Evolutionary conservation across 1,140 invertebrate genomes (phyloP).

Genomic region (Halesus radiatus): DNA sequence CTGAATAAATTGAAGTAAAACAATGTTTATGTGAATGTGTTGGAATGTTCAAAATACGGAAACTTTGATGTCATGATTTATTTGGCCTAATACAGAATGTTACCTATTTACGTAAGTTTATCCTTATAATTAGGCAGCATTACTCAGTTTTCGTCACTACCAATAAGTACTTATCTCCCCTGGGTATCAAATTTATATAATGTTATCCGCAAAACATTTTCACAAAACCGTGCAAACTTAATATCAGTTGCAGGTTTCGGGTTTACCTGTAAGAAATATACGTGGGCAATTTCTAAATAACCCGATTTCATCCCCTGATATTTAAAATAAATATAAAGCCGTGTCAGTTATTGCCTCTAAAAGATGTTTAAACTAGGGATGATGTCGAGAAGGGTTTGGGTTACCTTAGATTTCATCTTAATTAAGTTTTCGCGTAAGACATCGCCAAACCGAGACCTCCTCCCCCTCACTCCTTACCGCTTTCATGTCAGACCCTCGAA

Average conservation of each 20-base stretch:
- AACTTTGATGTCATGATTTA: no score
- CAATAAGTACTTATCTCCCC: no score
- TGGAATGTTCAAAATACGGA: background rate
- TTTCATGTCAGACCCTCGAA: background rate
- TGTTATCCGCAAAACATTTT: no score
- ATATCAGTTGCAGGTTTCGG: no score
- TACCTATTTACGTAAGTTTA: no score
- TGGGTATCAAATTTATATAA: no score
- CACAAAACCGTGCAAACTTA: no score
- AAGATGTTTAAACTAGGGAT: conserved; percentile 5
- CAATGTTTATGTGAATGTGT: no score
- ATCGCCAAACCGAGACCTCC: background rate
- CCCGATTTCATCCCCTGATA: conserved; percentile 1
- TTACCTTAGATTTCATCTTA: conserved; percentile 33
- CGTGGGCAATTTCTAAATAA: background rate
- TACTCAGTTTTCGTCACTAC: no score
- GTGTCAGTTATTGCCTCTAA: conserved; percentile 23
- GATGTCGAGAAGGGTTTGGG: background rate
- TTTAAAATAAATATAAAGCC: conserved; percentile 14
- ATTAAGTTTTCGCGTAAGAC: conserved; percentile 16
- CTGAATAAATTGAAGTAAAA: background rate
- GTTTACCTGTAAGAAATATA: no score
- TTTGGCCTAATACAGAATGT: no score
- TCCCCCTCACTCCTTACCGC: background rate
- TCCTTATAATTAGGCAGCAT: no score